Conservation (phyloP, 2,888 invertebrate genomes). For the Phytoseiulus persimilis region DNA sequence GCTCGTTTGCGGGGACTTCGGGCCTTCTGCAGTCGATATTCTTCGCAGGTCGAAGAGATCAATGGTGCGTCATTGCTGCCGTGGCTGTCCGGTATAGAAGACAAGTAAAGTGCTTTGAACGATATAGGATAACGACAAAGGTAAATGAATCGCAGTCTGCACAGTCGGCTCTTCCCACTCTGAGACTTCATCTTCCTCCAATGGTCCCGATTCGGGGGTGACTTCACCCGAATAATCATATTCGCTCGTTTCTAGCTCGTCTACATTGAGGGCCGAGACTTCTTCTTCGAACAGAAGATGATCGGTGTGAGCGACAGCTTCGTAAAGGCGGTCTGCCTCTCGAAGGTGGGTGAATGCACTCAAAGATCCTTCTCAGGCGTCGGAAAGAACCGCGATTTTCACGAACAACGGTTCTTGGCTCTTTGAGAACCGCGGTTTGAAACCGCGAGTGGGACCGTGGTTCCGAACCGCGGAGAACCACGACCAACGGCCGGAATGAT, state of each 20-base stretch:
- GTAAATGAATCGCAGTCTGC: too few species aligned
- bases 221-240: background rate
- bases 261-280: background rate
- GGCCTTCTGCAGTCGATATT: conserved; percentile 18
- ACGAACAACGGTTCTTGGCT: too few species aligned
- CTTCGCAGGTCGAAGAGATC: background rate
- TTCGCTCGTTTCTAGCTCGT: background rate
- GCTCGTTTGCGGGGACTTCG: background rate
- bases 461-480: too few species aligned
- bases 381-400: too few species aligned
- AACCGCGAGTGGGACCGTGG: too few species aligned
- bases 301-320: conserved; percentile 10
- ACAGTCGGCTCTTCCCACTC: too few species aligned
- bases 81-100: conserved; percentile 11
- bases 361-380: too few species aligned
- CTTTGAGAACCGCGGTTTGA: too few species aligned
- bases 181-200: too few species aligned
- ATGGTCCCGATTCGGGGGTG: too few species aligned
- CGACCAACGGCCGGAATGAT: too few species aligned
- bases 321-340: conserved; percentile 8
- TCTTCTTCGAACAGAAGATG: conserved; percentile 35
- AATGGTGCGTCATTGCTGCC: conserved; percentile 7
- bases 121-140: conserved; percentile 12
- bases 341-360: conserved; percentile 18
- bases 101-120: conserved; percentile 13